phyloP scores from a whole-genome alignment of 2,888 invertebrate genomes.

The Panopea generosa region DNA sequence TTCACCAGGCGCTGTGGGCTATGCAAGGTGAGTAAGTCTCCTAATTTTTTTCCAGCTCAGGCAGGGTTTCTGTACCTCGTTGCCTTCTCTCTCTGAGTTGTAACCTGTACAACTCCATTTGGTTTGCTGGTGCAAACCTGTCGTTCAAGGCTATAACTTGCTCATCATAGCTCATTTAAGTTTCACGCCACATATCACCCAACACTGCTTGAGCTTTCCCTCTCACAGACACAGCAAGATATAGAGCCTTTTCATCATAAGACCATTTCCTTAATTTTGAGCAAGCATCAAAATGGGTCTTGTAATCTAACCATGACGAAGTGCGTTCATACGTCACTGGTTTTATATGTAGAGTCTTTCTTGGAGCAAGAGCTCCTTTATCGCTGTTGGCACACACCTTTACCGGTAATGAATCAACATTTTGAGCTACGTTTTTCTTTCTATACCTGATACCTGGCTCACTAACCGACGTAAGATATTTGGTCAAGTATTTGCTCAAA shows the following conservation, averaged over 20 bases:
- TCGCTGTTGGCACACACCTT: too few species aligned
- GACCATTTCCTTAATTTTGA: slow-evolving; percentile 23
- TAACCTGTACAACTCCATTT: slow-evolving; percentile 8
- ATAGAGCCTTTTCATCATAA: slow-evolving; percentile 30
- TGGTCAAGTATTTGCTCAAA: too few species aligned
- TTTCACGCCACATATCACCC: slow-evolving; percentile 8
- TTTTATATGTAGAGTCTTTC: slow-evolving; percentile 2
- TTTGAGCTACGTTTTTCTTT: too few species aligned
- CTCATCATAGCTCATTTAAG: neutral
- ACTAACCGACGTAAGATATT: too few species aligned
- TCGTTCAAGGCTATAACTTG: neutral
- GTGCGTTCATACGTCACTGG: slow-evolving; percentile 37
- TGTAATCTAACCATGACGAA: slow-evolving; percentile 33
- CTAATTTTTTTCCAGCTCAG: slow-evolving; percentile 2
- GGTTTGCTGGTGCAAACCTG: slow-evolving; percentile 10
- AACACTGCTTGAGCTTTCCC: slow-evolving; percentile 29
- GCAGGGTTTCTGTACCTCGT: neutral
- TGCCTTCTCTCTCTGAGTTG: slow-evolving; percentile 5
- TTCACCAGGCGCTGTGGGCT: neutral
- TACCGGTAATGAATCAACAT: too few species aligned
- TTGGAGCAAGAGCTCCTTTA: too few species aligned
- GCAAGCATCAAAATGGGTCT: slow-evolving; percentile 43
- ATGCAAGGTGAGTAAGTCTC: neutral
- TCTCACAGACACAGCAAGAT: slow-evolving; percentile 23
- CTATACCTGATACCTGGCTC: too few species aligned